phyloP scores from a whole-genome alignment of 2,113 vertebrate species.

The Neomonachus schauinslandi region DNA sequence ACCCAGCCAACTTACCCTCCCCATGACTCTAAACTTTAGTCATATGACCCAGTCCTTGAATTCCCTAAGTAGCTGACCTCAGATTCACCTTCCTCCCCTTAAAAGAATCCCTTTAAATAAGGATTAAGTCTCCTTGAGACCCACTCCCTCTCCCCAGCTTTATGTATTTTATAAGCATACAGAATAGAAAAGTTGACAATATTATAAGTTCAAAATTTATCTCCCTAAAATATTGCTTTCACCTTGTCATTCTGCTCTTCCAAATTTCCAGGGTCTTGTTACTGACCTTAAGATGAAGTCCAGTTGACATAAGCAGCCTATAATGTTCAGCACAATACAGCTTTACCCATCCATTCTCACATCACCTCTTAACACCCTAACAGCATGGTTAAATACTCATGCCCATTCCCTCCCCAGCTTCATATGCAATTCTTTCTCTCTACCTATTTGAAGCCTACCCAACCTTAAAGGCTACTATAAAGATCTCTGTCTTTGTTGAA shows the following conservation, averaged over 20 bases:
- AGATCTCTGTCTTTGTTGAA: background rate
- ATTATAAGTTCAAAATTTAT: background rate
- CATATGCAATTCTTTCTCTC: background rate
- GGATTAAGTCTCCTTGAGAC: background rate
- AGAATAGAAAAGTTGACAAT: constrained; percentile 47
- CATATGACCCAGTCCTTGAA: background rate
- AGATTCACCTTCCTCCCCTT: background rate
- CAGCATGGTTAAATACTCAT: background rate
- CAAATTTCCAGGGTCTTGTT: background rate
- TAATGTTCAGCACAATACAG: background rate
- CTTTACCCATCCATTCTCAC: background rate
- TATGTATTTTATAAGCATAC: constrained; percentile 7
- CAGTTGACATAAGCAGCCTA: background rate
- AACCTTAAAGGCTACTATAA: background rate
- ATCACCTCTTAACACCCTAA: background rate
- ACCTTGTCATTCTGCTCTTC: background rate
- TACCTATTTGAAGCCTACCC: background rate
- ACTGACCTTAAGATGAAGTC: background rate
- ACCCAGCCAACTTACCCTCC: background rate
- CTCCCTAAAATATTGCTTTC: constrained; percentile 25
- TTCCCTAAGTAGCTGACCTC: background rate
- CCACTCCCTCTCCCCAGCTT: background rate
- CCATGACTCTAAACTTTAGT: background rate
- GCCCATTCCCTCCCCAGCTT: background rate
- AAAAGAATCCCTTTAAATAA: constrained; percentile 37